Conservation (phyloP, 2,113 vertebrate genomes). For the Poecilia latipinna region DNA sequence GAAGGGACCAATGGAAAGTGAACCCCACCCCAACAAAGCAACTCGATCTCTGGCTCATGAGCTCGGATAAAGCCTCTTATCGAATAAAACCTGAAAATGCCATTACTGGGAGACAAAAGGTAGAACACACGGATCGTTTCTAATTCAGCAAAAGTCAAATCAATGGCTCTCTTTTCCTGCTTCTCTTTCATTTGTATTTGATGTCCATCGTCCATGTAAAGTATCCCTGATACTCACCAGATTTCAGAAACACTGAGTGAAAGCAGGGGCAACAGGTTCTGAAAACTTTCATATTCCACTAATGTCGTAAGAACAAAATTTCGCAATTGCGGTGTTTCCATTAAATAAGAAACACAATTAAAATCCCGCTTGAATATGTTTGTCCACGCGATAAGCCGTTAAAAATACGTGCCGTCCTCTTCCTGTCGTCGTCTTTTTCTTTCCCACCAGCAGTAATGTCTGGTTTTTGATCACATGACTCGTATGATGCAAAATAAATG, state of each 20-base stretch:
- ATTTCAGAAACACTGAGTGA: background rate
- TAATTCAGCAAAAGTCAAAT: conserved; percentile 68
- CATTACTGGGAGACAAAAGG: conserved; percentile 60
- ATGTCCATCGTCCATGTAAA: conserved; percentile 20
- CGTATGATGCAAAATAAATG: no score
- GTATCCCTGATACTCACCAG: conserved; percentile 26
- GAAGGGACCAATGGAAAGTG: conserved; percentile 44
- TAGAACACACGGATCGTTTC: conserved; percentile 54
- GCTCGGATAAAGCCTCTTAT: conserved; percentile 42
- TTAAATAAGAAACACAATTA: no score
- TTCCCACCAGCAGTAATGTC: no score
- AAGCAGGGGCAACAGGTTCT: background rate
- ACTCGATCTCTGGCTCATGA: conserved; percentile 37
- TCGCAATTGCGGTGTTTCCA: no score
- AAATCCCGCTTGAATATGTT: no score
- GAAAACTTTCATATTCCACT: no score
- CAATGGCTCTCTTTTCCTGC: conserved; percentile 53
- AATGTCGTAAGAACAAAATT: no score
- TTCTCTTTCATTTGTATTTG: conserved; percentile 28
- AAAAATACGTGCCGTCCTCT: no score
- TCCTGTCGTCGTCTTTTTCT: no score
- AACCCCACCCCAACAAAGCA: conserved; percentile 42
- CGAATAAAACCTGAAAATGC: conserved; percentile 56
- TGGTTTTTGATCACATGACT: no score
- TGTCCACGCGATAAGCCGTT: no score